Base-by-base conservation (phyloP, 2,888 invertebrate genomes). In the Megaustenia siamemsis region DNA sequence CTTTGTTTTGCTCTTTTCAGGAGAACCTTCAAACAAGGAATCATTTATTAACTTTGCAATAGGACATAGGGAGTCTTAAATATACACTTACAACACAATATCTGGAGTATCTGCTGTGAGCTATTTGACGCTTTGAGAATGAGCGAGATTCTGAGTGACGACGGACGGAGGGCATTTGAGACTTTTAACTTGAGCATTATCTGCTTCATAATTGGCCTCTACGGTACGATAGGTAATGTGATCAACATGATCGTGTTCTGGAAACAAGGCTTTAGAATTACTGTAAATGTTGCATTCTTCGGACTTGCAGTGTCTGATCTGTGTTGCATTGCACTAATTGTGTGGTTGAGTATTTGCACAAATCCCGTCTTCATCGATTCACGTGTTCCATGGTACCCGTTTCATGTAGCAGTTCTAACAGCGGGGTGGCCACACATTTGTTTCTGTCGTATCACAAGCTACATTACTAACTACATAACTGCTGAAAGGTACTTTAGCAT, bases 401-500 rank as follows among this genome's bases (percentile, higher is more conserved):
- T 40, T 24, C 40, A 69, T 6, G 40, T 69, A 3, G 40, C 21
- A 12, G 21, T 21, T 21, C 43, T 69, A 4, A 24, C 69, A 24
- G 69, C 40, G 21, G 38, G 38, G 3, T 69, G 69, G 69, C 69
- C 69, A 21, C 69, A 69, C 24, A 24, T 38, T 6, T 18, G 35
- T 40, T 69, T 69, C 38, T 38, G 21, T 0, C 1, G 69, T 40
- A 69, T 69, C 21, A 69, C 69, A 12, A 21, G 69, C 38, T 69
- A 40, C 40, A 69, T 32, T 21, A 78, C 78, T 12, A 40, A 38
- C 24, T 78, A 53, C 38, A 15, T 78, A 8, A 53, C 78, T 15
- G 35, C 32, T 5, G 78, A 60, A 38, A 32, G 78, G 28, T 78
- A 53, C 38, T 8, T 78, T 24, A 53, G 78, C 35, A 56, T 78